Conservation (phyloP, 2,113 vertebrate species). For the Ammodytes dubius region DNA sequence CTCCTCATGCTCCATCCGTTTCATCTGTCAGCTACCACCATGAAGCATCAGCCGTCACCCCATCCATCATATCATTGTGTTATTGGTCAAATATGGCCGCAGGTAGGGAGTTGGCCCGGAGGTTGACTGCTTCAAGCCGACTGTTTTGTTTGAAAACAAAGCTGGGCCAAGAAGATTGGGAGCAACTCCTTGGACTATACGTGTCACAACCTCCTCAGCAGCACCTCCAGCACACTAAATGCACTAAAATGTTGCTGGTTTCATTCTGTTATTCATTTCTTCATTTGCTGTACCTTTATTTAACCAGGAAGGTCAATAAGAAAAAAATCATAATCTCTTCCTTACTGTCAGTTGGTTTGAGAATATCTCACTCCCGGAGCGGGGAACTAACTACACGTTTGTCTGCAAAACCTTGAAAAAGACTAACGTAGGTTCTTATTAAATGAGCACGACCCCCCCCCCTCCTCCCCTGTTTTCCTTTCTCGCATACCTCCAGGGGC, state of each 20-base stretch:
- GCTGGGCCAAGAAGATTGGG: constrained; percentile 26
- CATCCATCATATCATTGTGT: constrained; percentile 38
- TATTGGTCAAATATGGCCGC: constrained; percentile 59
- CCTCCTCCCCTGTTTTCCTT: constrained; percentile 63
- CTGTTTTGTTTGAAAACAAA: constrained; percentile 69
- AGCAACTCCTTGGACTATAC: not conserved
- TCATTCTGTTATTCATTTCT: not conserved
- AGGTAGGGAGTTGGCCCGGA: constrained; percentile 21
- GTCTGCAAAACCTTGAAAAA: constrained; percentile 31
- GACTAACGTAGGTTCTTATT: constrained; percentile 68
- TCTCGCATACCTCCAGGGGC: constrained; percentile 76
- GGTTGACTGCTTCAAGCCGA: constrained; percentile 9
- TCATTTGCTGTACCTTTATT: too few relatives aligned
- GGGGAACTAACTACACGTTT: not conserved
- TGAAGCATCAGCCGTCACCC: constrained; percentile 26
- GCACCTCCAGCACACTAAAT: not conserved
- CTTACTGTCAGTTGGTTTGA: constrained; percentile 11
- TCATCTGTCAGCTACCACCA: constrained; percentile 15
- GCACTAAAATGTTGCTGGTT: constrained; percentile 7
- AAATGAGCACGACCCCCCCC: constrained; percentile 62
- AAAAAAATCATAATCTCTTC: not conserved
- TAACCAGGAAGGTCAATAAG: too few relatives aligned
- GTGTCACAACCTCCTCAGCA: constrained; percentile 24
- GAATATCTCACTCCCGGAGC: not conserved
- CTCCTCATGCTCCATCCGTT: constrained; percentile 1